A percentile compares a stretch with the other conserved stretches of the same genome.
These are phyloP conservation scores for Tinea trinotella DNA, from an alignment of 2,888 invertebrate species.

Conservation along the genomic window DNA sequence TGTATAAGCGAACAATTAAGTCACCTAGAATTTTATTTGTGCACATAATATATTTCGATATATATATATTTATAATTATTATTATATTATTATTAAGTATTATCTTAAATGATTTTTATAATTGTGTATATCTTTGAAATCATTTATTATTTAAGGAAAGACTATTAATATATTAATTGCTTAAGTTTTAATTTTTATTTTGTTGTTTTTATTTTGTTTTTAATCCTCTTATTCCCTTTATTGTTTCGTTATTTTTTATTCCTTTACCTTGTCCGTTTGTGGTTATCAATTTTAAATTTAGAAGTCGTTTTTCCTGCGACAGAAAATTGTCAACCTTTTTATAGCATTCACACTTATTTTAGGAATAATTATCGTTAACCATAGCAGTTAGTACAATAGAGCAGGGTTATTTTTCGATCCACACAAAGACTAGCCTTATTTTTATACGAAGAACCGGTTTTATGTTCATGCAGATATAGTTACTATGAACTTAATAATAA, in stretches of 20 bases:
- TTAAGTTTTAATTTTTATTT: conserved; percentile 64
- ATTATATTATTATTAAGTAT: conserved; percentile 72
- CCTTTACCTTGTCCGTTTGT: conserved; percentile 32
- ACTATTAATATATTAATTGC: conserved; percentile 73
- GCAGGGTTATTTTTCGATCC: conserved; percentile 73
- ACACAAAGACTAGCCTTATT: conserved; percentile 68
- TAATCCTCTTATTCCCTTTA: conserved; percentile 43
- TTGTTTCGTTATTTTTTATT: conserved; percentile 36
- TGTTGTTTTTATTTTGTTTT: conserved; percentile 62
- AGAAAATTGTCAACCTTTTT: conserved; percentile 63
- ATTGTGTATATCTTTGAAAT: conserved; percentile 72
- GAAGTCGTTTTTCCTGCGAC: conserved; percentile 37
- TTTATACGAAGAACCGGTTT: conserved; percentile 71
- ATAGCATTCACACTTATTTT: conserved; percentile 49
- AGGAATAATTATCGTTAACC: conserved; percentile 69
- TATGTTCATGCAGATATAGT: conserved; percentile 62
- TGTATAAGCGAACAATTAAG: conserved; percentile 71
- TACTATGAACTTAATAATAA: conserved; percentile 21
- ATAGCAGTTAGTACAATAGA: conserved; percentile 70
- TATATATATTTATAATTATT: conserved; percentile 60
- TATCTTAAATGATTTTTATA: conserved; percentile 69
- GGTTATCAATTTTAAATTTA: conserved; percentile 35
- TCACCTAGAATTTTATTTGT: conserved; percentile 73
- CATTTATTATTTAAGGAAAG: conserved; percentile 70
- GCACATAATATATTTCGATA: conserved; percentile 74